phyloP scores from a whole-genome alignment of 2,888 invertebrate genomes.

The Trissolcus japonicus region DNA sequence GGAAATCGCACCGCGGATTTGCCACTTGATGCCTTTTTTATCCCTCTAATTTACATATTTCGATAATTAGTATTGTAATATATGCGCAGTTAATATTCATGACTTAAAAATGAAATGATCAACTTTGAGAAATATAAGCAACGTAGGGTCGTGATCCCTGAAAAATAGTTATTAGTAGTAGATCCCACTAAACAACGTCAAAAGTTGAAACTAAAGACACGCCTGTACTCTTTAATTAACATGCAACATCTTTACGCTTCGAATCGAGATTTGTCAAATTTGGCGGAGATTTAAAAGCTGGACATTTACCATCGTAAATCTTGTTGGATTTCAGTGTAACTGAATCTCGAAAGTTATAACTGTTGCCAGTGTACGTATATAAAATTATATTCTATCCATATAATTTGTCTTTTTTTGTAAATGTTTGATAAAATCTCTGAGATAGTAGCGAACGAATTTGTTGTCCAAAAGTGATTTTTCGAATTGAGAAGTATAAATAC shows the following conservation, averaged over 20 bases:
- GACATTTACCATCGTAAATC: conserved; percentile 34
- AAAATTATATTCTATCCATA: too few species aligned
- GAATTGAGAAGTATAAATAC: too few species aligned
- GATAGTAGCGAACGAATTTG: too few species aligned
- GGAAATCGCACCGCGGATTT: conserved; percentile 57
- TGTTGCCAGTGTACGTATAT: too few species aligned
- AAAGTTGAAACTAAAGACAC: too few species aligned
- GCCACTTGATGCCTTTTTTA: conserved; percentile 45
- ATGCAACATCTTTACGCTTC: too few species aligned
- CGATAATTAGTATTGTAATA: conserved; percentile 57
- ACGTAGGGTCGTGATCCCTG: conserved; percentile 3
- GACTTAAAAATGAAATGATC: conserved; percentile 31
- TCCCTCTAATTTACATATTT: conserved; percentile 50
- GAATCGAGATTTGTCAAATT: conserved; percentile 16
- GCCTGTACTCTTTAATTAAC: too few species aligned
- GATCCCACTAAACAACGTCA: neutral
- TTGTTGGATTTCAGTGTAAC: conserved; percentile 29
- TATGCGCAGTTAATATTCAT: conserved; percentile 47
- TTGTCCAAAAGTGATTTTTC: too few species aligned
- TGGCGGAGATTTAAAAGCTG: neutral
- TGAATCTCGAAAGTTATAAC: conserved; percentile 35
- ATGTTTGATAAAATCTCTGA: too few species aligned
- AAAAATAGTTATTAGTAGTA: conserved; percentile 26
- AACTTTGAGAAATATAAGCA: conserved; percentile 29
- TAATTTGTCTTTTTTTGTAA: too few species aligned